Conservation (phyloP, 2,113 vertebrate genomes). For the Ivindomyrus marchei region DNA sequence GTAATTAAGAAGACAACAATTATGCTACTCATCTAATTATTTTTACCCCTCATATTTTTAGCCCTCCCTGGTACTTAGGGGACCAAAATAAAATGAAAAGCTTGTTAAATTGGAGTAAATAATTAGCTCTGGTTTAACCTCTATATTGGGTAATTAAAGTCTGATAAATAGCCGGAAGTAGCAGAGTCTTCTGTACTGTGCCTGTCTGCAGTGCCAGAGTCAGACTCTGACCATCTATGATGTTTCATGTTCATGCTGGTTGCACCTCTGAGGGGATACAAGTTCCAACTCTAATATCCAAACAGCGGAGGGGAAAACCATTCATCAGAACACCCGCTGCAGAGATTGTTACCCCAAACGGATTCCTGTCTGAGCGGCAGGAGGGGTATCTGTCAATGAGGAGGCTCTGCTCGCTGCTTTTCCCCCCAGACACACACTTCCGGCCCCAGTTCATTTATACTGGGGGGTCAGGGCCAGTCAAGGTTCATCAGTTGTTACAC, state of each 20-base stretch:
- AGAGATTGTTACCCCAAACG: background rate
- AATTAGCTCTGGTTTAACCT: background rate
- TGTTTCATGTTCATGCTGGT: background rate
- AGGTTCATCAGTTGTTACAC: background rate
- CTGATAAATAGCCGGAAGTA: background rate
- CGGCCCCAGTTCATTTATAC: background rate
- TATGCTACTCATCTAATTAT: conserved; percentile 1
- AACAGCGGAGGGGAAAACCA: background rate
- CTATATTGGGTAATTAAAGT: background rate
- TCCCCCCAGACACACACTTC: background rate
- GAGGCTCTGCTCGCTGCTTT: background rate
- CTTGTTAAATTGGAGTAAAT: background rate
- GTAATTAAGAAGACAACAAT: conserved; percentile 6
- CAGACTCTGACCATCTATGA: background rate
- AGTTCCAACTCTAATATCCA: background rate
- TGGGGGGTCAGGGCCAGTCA: background rate
- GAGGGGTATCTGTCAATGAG: background rate
- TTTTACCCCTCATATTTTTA: conserved; percentile 7
- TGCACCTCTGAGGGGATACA: background rate
- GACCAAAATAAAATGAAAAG: background rate
- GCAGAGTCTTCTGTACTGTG: background rate
- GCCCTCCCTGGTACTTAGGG: background rate
- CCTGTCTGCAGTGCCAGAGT: background rate
- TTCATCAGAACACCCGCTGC: background rate
- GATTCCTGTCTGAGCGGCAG: background rate